Evolutionary conservation across 2,113 vertebrate species (phyloP).

Genomic region (Microtus richardsoni): DNA sequence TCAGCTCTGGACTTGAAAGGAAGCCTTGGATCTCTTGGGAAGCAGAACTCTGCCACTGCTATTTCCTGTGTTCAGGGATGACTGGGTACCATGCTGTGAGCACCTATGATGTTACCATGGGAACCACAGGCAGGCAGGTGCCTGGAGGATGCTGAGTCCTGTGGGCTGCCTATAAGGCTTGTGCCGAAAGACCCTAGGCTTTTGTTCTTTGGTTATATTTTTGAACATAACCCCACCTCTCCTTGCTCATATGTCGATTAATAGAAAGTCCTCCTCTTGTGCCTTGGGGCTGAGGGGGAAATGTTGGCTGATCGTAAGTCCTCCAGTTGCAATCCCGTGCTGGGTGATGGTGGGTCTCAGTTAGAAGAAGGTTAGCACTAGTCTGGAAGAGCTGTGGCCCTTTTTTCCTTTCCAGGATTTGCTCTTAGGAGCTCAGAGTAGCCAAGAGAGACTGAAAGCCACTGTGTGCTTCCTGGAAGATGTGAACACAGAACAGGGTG

Average conservation of each 20-base stretch:
- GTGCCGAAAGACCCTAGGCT: not conserved
- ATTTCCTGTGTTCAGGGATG: not conserved
- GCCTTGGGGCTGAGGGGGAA: not conserved
- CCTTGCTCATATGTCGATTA: not conserved
- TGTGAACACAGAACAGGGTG: not conserved
- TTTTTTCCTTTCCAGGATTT: not conserved
- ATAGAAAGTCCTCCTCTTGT: not conserved
- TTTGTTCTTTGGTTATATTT: not conserved
- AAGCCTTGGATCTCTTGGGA: not conserved
- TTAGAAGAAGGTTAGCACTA: not conserved
- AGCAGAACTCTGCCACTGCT: not conserved
- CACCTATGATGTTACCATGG: not conserved
- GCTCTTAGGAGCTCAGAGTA: not conserved
- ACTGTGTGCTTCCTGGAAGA: not conserved
- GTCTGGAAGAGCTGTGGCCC: not conserved
- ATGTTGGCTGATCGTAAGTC: not conserved
- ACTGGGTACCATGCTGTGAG: conserved; percentile 30
- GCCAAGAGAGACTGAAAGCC: not conserved
- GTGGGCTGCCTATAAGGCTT: not conserved
- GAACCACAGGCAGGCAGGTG: not conserved
- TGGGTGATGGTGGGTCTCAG: not conserved
- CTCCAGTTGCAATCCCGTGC: not conserved
- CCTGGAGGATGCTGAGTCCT: not conserved
- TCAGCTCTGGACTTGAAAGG: not conserved
- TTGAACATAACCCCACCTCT: not conserved